Conservation (phyloP, 2,797 vertebrate genomes). For the Petrocephalus sullivani region DNA sequence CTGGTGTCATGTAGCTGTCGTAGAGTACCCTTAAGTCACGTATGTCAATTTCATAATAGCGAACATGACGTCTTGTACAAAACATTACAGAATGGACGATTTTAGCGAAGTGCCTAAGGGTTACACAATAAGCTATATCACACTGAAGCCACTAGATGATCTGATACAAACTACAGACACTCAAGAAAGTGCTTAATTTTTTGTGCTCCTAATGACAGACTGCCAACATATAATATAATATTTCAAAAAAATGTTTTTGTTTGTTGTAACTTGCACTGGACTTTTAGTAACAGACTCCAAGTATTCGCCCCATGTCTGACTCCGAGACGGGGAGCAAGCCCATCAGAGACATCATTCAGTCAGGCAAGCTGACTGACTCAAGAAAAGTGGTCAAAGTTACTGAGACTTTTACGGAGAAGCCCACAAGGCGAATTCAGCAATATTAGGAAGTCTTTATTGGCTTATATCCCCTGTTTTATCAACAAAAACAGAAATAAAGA, state of each 20-base stretch:
- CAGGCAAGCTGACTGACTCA: neutral
- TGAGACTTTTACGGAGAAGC: neutral
- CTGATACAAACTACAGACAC: neutral
- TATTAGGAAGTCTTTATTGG: neutral
- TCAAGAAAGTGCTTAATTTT: neutral
- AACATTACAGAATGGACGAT: neutral
- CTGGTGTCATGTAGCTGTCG: too few species aligned
- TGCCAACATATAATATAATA: neutral
- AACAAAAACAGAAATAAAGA: neutral
- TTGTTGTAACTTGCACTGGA: neutral
- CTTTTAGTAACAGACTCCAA: neutral
- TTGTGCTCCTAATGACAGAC: neutral
- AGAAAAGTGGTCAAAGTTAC: constrained; percentile 9
- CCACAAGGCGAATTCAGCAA: neutral
- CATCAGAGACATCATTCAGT: neutral
- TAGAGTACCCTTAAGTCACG: too few species aligned
- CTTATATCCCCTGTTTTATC: constrained; percentile 5
- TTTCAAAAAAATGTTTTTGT: neutral
- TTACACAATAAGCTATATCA: neutral
- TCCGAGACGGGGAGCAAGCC: neutral
- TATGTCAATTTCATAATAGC: neutral
- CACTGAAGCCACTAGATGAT: neutral
- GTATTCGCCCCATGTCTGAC: neutral
- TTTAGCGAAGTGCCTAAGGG: neutral
- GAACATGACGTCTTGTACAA: neutral